These are phyloP conservation scores for Chaenogobius annularis DNA, from an alignment of 2,113 vertebrate genomes.

Conservation along the genomic window DNA sequence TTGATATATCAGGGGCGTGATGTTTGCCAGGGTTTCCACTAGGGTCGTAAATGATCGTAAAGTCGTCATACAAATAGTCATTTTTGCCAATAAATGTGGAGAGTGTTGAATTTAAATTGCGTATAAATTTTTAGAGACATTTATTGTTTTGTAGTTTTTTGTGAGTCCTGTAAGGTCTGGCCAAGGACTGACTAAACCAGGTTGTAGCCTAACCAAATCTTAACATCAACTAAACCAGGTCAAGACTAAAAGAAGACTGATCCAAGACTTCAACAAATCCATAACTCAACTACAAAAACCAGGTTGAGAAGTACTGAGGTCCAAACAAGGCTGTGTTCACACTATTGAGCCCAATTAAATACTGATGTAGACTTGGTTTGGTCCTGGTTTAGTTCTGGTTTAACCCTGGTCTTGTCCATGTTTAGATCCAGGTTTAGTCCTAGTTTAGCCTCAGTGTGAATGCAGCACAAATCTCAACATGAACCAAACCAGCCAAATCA, in stretches of 20 bases:
- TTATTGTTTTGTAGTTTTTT: background rate
- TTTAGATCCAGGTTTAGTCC: too few species aligned
- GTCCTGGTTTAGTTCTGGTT: too few species aligned
- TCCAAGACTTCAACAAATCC: background rate
- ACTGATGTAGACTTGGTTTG: too few species aligned
- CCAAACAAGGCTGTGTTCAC: too few species aligned
- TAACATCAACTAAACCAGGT: background rate
- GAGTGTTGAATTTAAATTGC: background rate
- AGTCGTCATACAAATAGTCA: background rate
- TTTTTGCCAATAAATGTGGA: background rate
- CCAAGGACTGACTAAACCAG: background rate
- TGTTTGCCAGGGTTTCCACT: constrained; percentile 6
- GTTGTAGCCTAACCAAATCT: background rate
- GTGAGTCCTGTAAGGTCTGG: background rate
- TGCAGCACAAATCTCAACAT: too few species aligned
- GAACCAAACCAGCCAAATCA: too few species aligned
- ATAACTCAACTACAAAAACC: too few species aligned
- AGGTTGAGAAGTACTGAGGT: too few species aligned
- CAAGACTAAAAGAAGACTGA: background rate
- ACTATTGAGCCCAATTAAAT: too few species aligned
- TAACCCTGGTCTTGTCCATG: too few species aligned
- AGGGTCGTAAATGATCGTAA: background rate
- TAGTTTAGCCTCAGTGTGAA: too few species aligned
- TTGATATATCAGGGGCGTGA: background rate
- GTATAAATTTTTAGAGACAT: background rate